phyloP scores from a whole-genome alignment of 2,888 invertebrate species.

The Cerceris rybyensis region DNA sequence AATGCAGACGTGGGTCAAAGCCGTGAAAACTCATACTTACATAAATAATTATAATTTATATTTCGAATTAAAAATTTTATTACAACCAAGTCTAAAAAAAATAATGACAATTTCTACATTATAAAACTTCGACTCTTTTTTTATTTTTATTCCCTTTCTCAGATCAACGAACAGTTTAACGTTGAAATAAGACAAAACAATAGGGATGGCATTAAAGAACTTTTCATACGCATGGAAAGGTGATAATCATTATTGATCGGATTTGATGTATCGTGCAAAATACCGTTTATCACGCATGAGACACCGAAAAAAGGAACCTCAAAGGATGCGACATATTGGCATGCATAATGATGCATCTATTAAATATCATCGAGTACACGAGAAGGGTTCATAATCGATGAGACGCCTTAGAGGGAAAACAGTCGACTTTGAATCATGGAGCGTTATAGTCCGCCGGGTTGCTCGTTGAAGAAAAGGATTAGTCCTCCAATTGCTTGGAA shows the following conservation, averaged over 20 bases:
- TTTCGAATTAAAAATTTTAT: no score
- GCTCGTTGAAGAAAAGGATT: constrained; percentile 57
- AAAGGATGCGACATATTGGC: constrained; percentile 29
- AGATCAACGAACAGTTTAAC: background rate
- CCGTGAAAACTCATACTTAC: no score
- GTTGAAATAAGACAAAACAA: background rate
- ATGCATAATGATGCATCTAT: constrained; percentile 47
- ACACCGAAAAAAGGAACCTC: constrained; percentile 17
- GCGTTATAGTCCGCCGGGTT: constrained; percentile 50
- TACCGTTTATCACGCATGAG: constrained; percentile 43
- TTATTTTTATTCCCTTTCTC: no score
- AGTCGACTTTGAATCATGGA: constrained; percentile 63
- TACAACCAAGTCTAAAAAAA: no score
- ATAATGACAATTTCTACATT: no score
- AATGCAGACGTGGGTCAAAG: no score
- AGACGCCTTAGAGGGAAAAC: constrained; percentile 27
- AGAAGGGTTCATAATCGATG: constrained; percentile 63
- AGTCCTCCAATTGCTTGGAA: constrained; percentile 62
- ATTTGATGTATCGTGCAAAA: background rate
- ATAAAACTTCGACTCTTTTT: no score
- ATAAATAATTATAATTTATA: no score
- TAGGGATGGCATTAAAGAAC: background rate
- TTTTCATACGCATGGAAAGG: background rate
- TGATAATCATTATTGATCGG: constrained; percentile 24
- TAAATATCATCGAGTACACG: constrained; percentile 49